Base-by-base conservation (phyloP, 1,140 invertebrate genomes). In the Euura saliciscinereae region DNA sequence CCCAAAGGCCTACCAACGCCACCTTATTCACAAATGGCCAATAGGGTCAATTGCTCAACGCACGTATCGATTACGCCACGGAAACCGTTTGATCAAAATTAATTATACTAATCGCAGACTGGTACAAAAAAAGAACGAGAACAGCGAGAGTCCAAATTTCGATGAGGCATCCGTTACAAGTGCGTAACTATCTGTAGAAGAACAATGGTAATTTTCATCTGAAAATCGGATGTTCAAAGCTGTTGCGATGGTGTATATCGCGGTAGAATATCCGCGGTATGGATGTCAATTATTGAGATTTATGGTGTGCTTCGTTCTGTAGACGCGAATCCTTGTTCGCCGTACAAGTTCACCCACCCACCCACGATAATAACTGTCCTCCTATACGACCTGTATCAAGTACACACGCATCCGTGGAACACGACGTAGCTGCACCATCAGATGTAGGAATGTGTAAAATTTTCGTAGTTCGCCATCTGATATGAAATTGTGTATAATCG, bases 251-350 rank as follows among this genome's bases (percentile, higher is more conserved):
- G 10, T 59, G 51, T 59, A 59, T 59, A 59, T 59, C 51, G 51
- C 51, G 51, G 10, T 59, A 59, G 13, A 59, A 59, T 59, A 59
- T 59, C 51, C 8, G 10, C 0, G 8, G 3, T 11, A 8, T 3
- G 8, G 10, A n/a, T 59, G 51, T 59, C 51, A 59, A 59, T 59
- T 59, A 59, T 59, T 59, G 51, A 59, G 51, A 59, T 59, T 59
- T 59, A 59, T n/a, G 51, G 51, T n/a, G 51, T 59, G 13, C 51
- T 59, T n/a, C 51, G 51, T 59, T n/a, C 51, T 59, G 13, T 59
- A 28, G 28, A 11, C 13, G 3, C 51, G 51, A 59, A 59, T 59
- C 51, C 13, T 3, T 59, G 8, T 59, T 59, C 51, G 13, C 51
- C 51, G 51, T 59, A 11, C 51, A n/a, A n/a, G 51, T 59, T 59